Evolutionary conservation across 2,113 vertebrate genomes (phyloP).

Genomic region (Pavo muticus): DNA sequence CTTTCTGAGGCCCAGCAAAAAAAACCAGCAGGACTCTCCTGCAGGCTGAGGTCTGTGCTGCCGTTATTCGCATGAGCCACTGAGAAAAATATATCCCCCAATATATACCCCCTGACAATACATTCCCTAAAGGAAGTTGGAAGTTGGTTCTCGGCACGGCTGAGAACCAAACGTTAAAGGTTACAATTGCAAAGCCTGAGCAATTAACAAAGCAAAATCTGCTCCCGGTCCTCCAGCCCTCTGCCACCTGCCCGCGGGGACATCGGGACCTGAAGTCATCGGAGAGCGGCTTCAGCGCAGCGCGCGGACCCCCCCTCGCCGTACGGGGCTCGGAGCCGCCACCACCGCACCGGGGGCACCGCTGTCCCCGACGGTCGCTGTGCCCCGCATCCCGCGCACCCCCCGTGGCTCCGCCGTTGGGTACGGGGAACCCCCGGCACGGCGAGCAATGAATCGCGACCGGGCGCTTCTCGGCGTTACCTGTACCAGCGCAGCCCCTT

Average conservation of each 20-base stretch:
- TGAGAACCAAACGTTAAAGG: background rate
- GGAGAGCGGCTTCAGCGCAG: background rate
- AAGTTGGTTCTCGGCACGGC: background rate
- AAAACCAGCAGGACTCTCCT: background rate
- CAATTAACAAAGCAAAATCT: background rate
- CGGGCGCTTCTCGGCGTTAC: background rate
- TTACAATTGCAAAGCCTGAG: background rate
- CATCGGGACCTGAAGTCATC: background rate
- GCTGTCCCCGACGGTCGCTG: no score
- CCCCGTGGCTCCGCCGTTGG: no score
- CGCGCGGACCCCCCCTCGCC: conserved; percentile 55
- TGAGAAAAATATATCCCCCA: background rate
- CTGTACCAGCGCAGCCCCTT: conserved; percentile 92
- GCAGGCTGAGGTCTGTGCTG: background rate
- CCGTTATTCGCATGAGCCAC: background rate
- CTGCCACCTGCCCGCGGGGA: background rate
- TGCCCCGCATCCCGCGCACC: no score
- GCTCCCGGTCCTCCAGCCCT: background rate
- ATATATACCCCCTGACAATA: no score
- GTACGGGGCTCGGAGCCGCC: no score
- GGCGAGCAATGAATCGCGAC: no score
- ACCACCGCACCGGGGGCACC: no score
- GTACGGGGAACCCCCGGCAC: no score
- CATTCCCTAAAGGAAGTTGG: background rate
- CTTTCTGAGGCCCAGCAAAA: accelerated